Conservation (phyloP, 2,113 vertebrate genomes). For the Rhynchomys soricoides region DNA sequence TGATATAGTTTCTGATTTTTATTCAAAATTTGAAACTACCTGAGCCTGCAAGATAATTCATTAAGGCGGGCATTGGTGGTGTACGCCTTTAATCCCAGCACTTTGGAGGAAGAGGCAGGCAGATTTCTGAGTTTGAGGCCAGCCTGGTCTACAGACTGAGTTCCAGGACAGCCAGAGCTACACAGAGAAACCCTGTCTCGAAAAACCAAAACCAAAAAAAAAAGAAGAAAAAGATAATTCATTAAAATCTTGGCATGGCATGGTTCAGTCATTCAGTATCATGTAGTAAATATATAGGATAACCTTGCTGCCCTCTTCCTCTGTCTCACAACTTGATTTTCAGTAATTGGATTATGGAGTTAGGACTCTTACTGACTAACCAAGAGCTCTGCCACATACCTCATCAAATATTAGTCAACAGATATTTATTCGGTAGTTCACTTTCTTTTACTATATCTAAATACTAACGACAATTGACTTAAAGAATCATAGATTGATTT, state of each 20-base stretch:
- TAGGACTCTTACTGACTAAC: not conserved
- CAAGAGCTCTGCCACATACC: not conserved
- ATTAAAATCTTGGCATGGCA: not conserved
- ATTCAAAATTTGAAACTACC: not conserved
- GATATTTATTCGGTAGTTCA: not conserved
- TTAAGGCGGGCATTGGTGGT: no score
- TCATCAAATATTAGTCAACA: not conserved
- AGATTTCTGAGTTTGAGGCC: no score
- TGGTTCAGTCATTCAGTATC: not conserved
- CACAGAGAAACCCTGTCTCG: no score
- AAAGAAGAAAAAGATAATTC: not conserved
- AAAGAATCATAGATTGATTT: not conserved
- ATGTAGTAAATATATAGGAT: not conserved
- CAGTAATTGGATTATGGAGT: constrained; percentile 6
- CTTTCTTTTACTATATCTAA: not conserved
- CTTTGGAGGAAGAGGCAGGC: no score
- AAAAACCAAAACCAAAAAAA: no score
- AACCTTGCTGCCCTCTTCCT: not conserved
- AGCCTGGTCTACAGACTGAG: no score
- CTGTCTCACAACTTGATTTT: not conserved
- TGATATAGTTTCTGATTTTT: not conserved
- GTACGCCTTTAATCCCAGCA: no score
- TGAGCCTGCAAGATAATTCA: not conserved
- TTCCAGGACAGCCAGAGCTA: no score
- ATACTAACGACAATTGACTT: not conserved